phyloP scores from a whole-genome alignment of 92 coral and sea anemone genomes.

The Scolanthus callimorphus region DNA sequence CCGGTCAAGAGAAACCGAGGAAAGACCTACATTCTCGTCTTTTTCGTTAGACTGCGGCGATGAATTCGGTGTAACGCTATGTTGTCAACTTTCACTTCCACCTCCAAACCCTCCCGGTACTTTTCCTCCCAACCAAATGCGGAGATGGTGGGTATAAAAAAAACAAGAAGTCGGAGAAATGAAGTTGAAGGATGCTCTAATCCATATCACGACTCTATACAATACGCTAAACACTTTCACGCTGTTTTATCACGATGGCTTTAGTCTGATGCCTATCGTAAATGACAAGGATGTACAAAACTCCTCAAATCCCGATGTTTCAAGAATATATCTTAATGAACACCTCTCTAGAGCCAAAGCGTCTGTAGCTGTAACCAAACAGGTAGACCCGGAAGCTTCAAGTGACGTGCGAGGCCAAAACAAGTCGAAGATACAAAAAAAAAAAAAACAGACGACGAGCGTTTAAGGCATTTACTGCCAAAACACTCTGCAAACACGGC shows the following conservation, averaged over 20 bases:
- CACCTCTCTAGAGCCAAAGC: no score
- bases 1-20: no score
- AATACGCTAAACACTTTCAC: constrained; percentile 2
- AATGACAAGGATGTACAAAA: constrained; percentile 43
- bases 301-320: no score
- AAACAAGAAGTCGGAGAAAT: constrained; percentile 7
- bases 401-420: constrained; percentile 6
- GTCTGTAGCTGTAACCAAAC: constrained; percentile 19
- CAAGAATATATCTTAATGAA: no score
- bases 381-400: constrained; percentile 18
- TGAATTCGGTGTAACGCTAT: constrained; percentile 28
- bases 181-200: constrained; percentile 30
- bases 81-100: constrained; percentile 31
- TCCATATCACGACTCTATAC: constrained; percentile 24
- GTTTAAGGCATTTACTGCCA: constrained; percentile 20
- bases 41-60: constrained; percentile 29
- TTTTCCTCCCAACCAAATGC: constrained; percentile 24
- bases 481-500: constrained; percentile 31
- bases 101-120: constrained; percentile 43
- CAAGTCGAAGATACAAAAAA: constrained; percentile 5
- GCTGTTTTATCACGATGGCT: constrained; percentile 30
- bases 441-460: no score
- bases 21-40: not conserved
- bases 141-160: constrained; percentile 39
- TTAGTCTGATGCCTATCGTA: constrained; percentile 38